A percentile compares a stretch with the other conserved stretches of the same genome.
Evolutionary conservation across 1,140 invertebrate genomes (phyloP).

Genomic region (Scaptodrosophila lebanonensis): DNA sequence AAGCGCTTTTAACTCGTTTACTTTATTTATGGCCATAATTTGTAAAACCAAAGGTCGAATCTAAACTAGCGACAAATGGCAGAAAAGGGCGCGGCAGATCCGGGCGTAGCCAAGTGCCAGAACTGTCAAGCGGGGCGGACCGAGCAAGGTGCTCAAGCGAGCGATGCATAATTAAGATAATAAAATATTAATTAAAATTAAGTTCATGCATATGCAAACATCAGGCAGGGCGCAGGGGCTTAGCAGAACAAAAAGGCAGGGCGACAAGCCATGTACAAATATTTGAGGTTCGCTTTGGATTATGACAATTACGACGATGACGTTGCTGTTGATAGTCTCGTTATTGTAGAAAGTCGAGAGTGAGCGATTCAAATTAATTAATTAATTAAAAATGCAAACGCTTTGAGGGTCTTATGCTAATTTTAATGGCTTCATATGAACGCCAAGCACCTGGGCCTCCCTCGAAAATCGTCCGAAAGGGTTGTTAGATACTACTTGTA

Average conservation of each 20-base stretch:
- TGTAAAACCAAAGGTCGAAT: constrained; percentile 72
- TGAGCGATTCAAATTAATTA: constrained; percentile 62
- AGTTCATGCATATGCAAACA: constrained; percentile 73
- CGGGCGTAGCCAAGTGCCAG: neutral
- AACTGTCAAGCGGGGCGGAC: constrained; percentile 5
- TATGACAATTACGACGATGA: constrained; percentile 49
- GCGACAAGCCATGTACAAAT: constrained; percentile 46
- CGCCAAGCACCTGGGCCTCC: constrained; percentile 41
- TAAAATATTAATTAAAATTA: constrained; percentile 76
- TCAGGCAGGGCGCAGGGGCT: constrained; percentile 1
- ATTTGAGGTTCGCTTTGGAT: constrained; percentile 43
- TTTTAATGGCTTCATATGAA: constrained; percentile 47
- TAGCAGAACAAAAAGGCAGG: constrained; percentile 9
- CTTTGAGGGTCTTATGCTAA: constrained; percentile 52
- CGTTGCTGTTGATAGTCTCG: constrained; percentile 63
- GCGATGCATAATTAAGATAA: constrained; percentile 76
- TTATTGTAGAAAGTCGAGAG: constrained; percentile 50
- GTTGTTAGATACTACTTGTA: too few relatives aligned
- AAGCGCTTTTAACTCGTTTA: constrained; percentile 79
- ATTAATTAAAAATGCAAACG: constrained; percentile 74
- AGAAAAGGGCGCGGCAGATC: constrained; percentile 42
- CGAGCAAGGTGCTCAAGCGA: constrained; percentile 47
- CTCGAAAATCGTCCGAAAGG: constrained; percentile 2
- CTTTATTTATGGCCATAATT: constrained; percentile 76
- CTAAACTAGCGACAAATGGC: constrained; percentile 45